Conservation (phyloP, 1,140 invertebrate species). For the Triops cancriformis region DNA sequence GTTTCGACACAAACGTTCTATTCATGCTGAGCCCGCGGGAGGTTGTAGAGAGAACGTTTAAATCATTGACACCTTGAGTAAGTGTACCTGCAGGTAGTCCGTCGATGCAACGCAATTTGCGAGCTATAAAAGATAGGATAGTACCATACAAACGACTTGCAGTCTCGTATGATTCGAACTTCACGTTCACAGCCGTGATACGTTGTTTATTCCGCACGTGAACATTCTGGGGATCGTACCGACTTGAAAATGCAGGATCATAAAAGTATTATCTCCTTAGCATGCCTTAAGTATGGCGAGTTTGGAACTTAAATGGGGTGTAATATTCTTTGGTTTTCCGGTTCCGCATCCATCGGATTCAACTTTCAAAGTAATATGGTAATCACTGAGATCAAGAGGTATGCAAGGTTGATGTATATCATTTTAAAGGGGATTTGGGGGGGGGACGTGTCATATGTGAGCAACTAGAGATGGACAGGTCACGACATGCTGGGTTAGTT, state of each 20-base stretch:
- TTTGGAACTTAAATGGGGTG: too few species aligned
- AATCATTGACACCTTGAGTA: background rate
- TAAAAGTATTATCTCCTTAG: too few species aligned
- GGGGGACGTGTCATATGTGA: too few species aligned
- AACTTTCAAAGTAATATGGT: background rate
- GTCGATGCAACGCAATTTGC: background rate
- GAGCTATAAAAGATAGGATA: background rate
- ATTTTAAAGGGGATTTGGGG: too few species aligned
- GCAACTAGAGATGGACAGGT: background rate
- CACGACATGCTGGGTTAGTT: background rate
- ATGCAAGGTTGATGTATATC: background rate
- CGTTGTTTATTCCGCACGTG: too few species aligned
- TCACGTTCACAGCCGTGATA: too few species aligned
- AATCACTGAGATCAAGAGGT: background rate
- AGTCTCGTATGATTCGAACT: too few species aligned
- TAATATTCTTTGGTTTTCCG: background rate
- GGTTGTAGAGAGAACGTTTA: slow-evolving; percentile 1
- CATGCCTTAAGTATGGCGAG: too few species aligned
- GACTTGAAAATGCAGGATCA: too few species aligned
- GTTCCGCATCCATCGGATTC: background rate
- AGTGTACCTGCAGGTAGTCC: background rate
- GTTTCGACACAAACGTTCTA: background rate
- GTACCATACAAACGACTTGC: background rate
- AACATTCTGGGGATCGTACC: too few species aligned
- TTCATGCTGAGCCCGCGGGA: background rate